phyloP scores from a whole-genome alignment of 2,797 vertebrate species.

The Pipistrellus pipistrellus region DNA sequence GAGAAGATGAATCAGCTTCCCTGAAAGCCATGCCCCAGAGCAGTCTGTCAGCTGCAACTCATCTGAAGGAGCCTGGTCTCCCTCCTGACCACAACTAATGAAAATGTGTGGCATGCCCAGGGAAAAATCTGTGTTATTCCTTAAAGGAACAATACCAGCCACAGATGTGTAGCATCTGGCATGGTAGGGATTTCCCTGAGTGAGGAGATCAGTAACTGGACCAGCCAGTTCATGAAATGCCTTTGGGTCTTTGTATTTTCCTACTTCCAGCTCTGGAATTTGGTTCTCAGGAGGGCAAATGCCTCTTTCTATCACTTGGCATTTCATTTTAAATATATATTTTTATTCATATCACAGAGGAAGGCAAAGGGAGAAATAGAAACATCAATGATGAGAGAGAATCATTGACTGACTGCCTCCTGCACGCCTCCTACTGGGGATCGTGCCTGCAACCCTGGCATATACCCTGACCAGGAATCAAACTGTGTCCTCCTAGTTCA shows the following conservation, averaged over 20 bases:
- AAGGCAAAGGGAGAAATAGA: too few species aligned
- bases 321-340: too few species aligned
- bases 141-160: slow-evolving; percentile 81
- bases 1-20: slow-evolving; percentile 76
- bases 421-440: too few species aligned
- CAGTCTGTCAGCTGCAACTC: slow-evolving; percentile 81
- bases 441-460: too few species aligned
- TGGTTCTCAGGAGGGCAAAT: slow-evolving; percentile 15
- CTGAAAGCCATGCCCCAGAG: slow-evolving; percentile 65
- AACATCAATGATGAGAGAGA: too few species aligned
- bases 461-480: too few species aligned
- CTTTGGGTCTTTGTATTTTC: slow-evolving; percentile 46
- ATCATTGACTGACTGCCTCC: too few species aligned
- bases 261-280: neutral
- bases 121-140: slow-evolving; percentile 81
- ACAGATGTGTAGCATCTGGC: slow-evolving; percentile 79
- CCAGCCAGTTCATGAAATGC: slow-evolving; percentile 68
- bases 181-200: slow-evolving; percentile 63
- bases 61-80: slow-evolving; percentile 80
- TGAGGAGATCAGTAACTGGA: slow-evolving; percentile 71
- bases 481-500: too few species aligned
- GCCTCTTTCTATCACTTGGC: neutral
- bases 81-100: slow-evolving; percentile 84
- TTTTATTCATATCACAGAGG: too few species aligned
- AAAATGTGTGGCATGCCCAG: slow-evolving; percentile 82